These are phyloP conservation scores for Sebastes steindachneri DNA, from an alignment of 2,797 vertebrate species.

Conservation along the genomic window DNA sequence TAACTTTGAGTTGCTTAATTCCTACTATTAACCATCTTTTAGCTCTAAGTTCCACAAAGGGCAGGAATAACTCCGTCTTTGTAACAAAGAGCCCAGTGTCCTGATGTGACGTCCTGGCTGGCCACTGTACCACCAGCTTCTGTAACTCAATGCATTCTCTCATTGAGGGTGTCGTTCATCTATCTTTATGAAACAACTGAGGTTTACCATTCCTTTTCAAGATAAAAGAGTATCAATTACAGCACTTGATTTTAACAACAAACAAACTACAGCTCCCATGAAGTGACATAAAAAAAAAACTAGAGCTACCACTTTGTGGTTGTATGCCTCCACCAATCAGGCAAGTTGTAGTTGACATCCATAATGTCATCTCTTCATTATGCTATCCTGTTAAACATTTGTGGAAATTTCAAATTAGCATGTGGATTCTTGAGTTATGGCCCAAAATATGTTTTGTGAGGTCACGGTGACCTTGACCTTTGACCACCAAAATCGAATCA, in stretches of 20 bases:
- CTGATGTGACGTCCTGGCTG: neutral
- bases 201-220: neutral
- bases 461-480: neutral
- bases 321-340: neutral
- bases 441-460: neutral
- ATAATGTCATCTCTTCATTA: neutral
- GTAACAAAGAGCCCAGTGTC: neutral
- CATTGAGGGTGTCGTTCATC: neutral
- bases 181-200: neutral
- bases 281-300: neutral
- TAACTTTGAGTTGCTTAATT: slow-evolving; percentile 31
- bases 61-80: neutral
- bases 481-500: neutral
- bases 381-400: neutral
- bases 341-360: neutral
- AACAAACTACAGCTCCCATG: neutral
- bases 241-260: neutral
- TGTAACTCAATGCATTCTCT: neutral
- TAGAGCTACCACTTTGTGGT: neutral
- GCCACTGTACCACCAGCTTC: neutral
- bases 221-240: neutral
- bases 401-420: neutral
- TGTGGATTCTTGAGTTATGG: too few species aligned
- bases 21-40: slow-evolving; percentile 6
- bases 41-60: neutral